Evolutionary conservation across 1,140 invertebrate genomes (phyloP).

Genomic region (Melitaea cinxia): DNA sequence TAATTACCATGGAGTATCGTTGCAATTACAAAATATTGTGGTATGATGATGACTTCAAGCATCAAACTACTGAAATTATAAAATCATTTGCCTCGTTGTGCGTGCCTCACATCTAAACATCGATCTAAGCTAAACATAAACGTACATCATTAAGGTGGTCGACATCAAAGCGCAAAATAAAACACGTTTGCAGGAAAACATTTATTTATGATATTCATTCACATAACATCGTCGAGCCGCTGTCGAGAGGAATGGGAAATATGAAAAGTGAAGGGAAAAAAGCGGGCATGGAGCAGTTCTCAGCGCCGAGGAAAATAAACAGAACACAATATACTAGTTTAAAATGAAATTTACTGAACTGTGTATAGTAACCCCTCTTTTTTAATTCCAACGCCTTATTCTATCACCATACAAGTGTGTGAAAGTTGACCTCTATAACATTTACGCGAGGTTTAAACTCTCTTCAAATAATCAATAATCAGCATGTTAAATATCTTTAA

Average conservation of each 20-base stretch:
- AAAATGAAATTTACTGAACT: slow-evolving; percentile 36
- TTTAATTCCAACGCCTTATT: slow-evolving; percentile 3
- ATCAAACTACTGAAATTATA: slow-evolving; percentile 25
- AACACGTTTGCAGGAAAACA: slow-evolving; percentile 70
- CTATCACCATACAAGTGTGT: neutral
- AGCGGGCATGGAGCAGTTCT: slow-evolving; percentile 42
- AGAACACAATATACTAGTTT: slow-evolving; percentile 16
- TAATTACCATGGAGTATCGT: too few species aligned
- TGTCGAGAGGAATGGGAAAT: slow-evolving; percentile 47
- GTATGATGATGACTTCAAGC: slow-evolving; percentile 11
- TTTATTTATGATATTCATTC: slow-evolving; percentile 65
- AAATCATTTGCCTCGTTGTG: slow-evolving; percentile 15
- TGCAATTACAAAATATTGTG: slow-evolving; percentile 1
- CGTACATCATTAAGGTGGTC: slow-evolving; percentile 28
- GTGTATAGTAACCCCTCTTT: slow-evolving; percentile 6
- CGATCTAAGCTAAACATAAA: slow-evolving; percentile 48
- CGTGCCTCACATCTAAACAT: slow-evolving; percentile 49
- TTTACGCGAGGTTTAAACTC: slow-evolving; percentile 5
- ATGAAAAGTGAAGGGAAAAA: slow-evolving; percentile 56
- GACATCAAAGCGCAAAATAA: slow-evolving; percentile 68
- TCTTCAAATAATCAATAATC: neutral
- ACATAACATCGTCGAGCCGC: slow-evolving; percentile 33
- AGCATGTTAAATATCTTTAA: neutral
- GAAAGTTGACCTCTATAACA: slow-evolving; percentile 30
- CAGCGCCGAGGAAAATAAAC: slow-evolving; percentile 29